Base-by-base conservation (phyloP, 1,140 invertebrate genomes). In the Neomicropteryx cornuta region DNA sequence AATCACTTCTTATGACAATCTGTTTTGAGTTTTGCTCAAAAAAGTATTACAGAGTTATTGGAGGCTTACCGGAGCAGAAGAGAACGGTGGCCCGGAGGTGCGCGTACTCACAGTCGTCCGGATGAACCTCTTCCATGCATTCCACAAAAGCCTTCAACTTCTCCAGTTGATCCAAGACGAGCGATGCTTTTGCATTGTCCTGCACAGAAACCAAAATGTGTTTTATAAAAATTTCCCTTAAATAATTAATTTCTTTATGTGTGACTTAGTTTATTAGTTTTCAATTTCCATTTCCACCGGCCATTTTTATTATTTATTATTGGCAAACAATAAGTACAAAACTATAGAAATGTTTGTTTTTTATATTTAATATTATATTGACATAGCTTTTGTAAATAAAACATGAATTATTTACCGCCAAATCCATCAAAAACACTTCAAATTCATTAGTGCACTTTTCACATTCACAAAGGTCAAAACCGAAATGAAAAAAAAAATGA, bases 11-110 rank as follows among this genome's bases (percentile, higher is more conserved):
- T n/a, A n/a, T n/a, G n/a, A n/a, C n/a, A n/a, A n/a, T n/a, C n/a
- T n/a, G n/a, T n/a, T n/a, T n/a, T n/a, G n/a, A n/a, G n/a, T n/a
- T n/a, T n/a, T n/a, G n/a, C n/a, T n/a, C n/a, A n/a, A n/a, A n/a
- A n/a, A n/a, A n/a, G n/a, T n/a, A n/a, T n/a, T n/a, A n/a, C n/a
- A n/a, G n/a, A n/a, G 18, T 2, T 8, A 3, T 3, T 1, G 4
- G 4, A 19, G 4, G 35, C 3, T 3, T 36, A 45, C 46, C 46
- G 17, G 41, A 38, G 16, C 43, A 41, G 58, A 92, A 93, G 14
- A 96, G 74, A 6, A 81, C 79, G 24, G 95, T 74, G 4, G 86
- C 79, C 53, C 92, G 83, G n/a, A 96, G 72, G 58, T 90, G 91
- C 2, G 90, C 90, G 63, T 84, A 90, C 61, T 97, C 92, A 38